Base-by-base conservation (phyloP, 2,888 invertebrate species). In the Lasioglossum malachurum region DNA sequence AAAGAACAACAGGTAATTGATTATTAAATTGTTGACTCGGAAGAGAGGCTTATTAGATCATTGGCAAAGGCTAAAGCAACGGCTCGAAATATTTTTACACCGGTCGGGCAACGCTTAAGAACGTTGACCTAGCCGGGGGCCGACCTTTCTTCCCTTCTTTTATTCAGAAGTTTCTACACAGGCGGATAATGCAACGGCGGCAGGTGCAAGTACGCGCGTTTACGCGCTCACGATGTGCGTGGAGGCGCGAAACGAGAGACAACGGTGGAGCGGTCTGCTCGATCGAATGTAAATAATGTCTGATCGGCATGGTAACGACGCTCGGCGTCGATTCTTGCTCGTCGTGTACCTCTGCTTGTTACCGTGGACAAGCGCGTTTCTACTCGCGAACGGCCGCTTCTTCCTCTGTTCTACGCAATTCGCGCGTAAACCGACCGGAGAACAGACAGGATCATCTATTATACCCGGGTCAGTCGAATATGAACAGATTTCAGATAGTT, bases 211-310 rank as follows among this genome's bases (percentile, higher is more conserved):
- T 69, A 69, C 83, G 80, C 60, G 88, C 87, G 75, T 89, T 90
- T 89, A 89, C 90, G 89, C 86, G 89, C 73, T 75, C 80, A 76
- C 86, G 78, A 86, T 88, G 88, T 86, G 91, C 91, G 91, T 87
- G 84, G 82, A 90, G 81, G 88, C 86, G 91, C 87, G 88, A 91
- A 91, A 91, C 91, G 83, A 87, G 87, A 88, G 85, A 85, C 85
- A 82, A 72, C 86, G 75, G 31, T 86, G 85, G 81, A 80, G 60
- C 90, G 76, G 78, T 89, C 83, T 89, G 91, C 91, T 91, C 88
- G 85, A 91, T 91, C 91, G 91, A 88, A 88, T 88, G 91, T 90
- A 84, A 91, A 90, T 90, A 91, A 91, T 88, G 88, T 77, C 83
- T 78, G 89, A 90, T 89, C 82, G 86, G 87, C 75, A 87, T 78